Evolutionary conservation across 2,797 vertebrate species (phyloP).

Genomic region (Aphelocoma californica): DNA sequence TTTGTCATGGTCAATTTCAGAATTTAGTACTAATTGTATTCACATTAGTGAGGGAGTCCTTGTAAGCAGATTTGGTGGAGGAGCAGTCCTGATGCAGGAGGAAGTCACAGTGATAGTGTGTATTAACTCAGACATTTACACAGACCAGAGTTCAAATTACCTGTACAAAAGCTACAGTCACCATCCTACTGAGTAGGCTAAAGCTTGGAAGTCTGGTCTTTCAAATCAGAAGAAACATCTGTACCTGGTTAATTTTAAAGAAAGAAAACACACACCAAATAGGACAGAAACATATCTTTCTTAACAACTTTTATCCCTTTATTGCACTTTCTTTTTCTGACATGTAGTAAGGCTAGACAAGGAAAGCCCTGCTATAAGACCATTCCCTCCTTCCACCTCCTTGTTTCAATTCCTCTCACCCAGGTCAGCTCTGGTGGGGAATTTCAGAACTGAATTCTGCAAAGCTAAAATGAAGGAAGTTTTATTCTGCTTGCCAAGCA

Average conservation of each 20-base stretch:
- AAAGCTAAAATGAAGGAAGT: background rate
- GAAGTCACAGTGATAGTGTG: background rate
- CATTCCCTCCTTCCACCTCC: background rate
- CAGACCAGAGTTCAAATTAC: constrained; percentile 22
- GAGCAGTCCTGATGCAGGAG: background rate
- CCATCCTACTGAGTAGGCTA: background rate
- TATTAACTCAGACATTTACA: constrained; percentile 41
- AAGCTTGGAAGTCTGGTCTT: background rate
- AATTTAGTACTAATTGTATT: constrained; percentile 9
- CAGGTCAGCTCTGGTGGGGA: background rate
- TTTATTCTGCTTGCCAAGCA: constrained; percentile 2
- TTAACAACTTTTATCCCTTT: background rate
- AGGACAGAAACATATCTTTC: background rate
- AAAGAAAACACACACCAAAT: background rate
- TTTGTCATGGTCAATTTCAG: constrained; percentile 19
- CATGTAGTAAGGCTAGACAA: background rate
- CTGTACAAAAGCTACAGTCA: background rate
- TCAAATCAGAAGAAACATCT: background rate
- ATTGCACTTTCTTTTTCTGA: background rate
- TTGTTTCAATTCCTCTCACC: background rate
- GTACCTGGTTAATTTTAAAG: background rate
- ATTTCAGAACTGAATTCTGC: background rate
- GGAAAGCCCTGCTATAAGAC: background rate
- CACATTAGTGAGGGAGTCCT: background rate
- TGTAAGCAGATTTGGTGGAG: background rate